These are phyloP conservation scores for Varanus salvator DNA, from an alignment of 2,113 vertebrate genomes.

Conservation along the genomic window DNA sequence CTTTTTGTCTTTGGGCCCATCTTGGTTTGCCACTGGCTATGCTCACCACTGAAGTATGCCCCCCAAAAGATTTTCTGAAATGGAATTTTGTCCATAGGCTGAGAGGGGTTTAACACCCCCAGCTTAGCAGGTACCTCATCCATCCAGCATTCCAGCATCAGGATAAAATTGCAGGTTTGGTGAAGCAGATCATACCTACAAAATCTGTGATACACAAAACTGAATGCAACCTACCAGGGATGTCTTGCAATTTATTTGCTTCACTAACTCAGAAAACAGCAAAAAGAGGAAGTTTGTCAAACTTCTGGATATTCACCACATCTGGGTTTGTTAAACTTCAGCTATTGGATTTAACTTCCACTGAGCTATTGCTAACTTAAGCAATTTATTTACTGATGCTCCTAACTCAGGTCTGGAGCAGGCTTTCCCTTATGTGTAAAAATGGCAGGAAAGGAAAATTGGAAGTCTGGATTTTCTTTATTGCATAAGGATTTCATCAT, in stretches of 20 bases:
- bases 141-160: not conserved
- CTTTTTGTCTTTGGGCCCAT: too few species aligned
- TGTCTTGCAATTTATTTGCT: not conserved
- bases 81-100: too few species aligned
- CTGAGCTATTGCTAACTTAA: not conserved
- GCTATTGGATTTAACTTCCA: not conserved
- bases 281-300: not conserved
- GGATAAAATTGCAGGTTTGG: not conserved
- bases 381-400: not conserved
- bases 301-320: not conserved
- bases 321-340: not conserved
- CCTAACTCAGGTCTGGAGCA: not conserved
- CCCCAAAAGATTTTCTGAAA: too few species aligned
- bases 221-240: not conserved
- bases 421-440: not conserved
- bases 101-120: too few species aligned
- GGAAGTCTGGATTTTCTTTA: not conserved
- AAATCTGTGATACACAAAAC: not conserved
- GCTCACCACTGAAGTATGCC: too few species aligned
- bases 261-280: not conserved
- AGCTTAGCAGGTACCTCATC: not conserved
- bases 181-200: not conserved
- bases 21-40: too few species aligned
- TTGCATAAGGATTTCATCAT: not conserved
- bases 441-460: not conserved